Evolutionary conservation across 1,140 invertebrate genomes (phyloP), one percentile per base, ranked within the genome.

Genomic region (Drosophila arizonae): DNA sequence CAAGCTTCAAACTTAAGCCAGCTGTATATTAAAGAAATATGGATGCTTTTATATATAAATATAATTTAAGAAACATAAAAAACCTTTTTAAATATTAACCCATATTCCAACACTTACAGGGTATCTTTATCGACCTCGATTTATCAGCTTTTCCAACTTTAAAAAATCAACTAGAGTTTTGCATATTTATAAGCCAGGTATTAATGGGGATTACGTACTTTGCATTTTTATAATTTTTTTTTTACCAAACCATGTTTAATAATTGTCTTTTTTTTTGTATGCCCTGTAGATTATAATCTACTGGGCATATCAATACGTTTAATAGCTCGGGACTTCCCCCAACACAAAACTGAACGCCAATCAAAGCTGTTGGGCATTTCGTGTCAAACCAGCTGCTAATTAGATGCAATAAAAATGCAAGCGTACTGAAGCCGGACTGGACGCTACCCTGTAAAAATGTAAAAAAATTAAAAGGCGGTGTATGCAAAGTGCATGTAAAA

Each of bases 331-430:
- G 15, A 11, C 43, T 15, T 11, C 13, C 11, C 50, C 2, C 10
- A 50, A 3, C 4, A 10, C 52, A 21, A 1, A 30, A 30, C 51
- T 43, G 11, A 11, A 15, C 9, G 17, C n/a, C 30, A 63, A 66
- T 58, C 15, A 60, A 50, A 70, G 65, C 56, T 60, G 56, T 58
- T 45, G 52, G 61, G 55, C 55, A 62, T 65, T 74, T 60, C 36
- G 76, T 79, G 52, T 39, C 61, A 61, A 52, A 45, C 60, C 58
- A 66, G 65, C 50, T 58, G 75, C 77, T 85, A 85, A 86, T 85
- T 85, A 86, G 74, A 78, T 78, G 64, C 65, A 61, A 15, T 39
- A 4, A 39, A 13, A 11, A 4, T 2, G 3, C 11, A 11, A 13
- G 10, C 0, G 36, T 3, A 39, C 33, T 46, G 8, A 5, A 28